Evolutionary conservation across 2,888 invertebrate genomes (phyloP).

Genomic region (Syrphus vitripennis): DNA sequence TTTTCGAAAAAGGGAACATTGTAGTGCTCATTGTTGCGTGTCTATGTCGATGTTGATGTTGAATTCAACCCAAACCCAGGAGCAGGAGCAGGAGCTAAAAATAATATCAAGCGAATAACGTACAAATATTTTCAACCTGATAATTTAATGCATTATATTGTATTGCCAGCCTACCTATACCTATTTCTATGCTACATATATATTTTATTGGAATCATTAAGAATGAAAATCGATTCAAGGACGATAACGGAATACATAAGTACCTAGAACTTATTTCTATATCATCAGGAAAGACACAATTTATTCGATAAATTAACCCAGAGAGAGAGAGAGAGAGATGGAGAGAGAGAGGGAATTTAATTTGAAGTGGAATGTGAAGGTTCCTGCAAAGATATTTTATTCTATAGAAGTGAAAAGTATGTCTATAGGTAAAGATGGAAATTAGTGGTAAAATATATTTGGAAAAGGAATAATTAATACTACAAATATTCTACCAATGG

Average conservation of each 20-base stretch:
- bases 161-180: neutral
- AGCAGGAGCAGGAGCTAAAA: neutral
- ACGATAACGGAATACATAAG: constrained; percentile 10
- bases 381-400: neutral
- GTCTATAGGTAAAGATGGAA: neutral
- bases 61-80: neutral
- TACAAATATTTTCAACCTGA: constrained; percentile 47
- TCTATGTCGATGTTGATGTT: neutral
- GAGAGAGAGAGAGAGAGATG: too few species aligned
- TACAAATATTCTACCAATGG: neutral
- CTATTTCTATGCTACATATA: neutral
- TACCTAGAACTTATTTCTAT: neutral
- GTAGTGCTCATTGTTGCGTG: constrained; percentile 30
- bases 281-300: constrained; percentile 3
- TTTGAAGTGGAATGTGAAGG: constrained; percentile 16
- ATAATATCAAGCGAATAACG: too few species aligned
- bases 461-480: neutral
- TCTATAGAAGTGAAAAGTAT: neutral
- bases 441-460: neutral
- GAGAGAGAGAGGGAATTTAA: constrained; percentile 41
- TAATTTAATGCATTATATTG: constrained; percentile 37
- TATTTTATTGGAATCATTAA: constrained; percentile 48
- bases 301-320: constrained; percentile 49
- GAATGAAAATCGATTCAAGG: constrained; percentile 56
- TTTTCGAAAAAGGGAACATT: constrained; percentile 8